phyloP scores from a whole-genome alignment of 2,797 vertebrate species.

The Chelmon rostratus region DNA sequence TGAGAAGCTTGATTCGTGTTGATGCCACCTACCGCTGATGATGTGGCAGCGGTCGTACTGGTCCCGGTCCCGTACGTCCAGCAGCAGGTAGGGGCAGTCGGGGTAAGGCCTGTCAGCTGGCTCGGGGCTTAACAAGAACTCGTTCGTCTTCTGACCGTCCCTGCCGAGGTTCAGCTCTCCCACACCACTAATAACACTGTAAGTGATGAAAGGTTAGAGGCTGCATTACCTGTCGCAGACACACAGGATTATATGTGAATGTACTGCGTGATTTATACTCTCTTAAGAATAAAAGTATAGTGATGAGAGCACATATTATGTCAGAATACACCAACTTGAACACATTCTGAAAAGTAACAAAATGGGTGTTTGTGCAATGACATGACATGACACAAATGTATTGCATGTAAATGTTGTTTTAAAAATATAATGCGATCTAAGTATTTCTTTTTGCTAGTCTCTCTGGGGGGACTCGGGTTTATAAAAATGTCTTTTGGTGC shows the following conservation, averaged over 20 bases:
- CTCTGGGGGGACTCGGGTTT: not conserved
- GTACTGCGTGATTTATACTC: too few species aligned
- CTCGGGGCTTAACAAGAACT: conserved; percentile 30
- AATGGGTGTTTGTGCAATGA: too few species aligned
- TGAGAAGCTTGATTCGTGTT: not conserved
- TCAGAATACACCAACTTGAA: too few species aligned
- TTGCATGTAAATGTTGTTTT: too few species aligned
- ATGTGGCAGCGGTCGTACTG: conserved; percentile 92
- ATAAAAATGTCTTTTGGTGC: not conserved
- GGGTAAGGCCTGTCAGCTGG: conserved; percentile 85
- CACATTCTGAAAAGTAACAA: too few species aligned
- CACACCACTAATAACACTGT: conserved; percentile 93
- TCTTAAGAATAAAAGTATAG: too few species aligned
- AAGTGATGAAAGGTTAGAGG: not conserved
- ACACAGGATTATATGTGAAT: not conserved
- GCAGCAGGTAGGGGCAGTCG: conserved; percentile 94
- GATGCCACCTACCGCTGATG: conserved; percentile 86
- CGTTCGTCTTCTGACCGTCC: conserved; percentile 59
- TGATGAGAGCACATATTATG: too few species aligned
- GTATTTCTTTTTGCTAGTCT: not conserved
- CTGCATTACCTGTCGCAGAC: not conserved
- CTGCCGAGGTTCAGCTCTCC: conserved; percentile 91
- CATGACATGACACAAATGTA: too few species aligned
- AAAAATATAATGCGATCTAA: too few species aligned
- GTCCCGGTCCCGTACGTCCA: conserved; percentile 93